Conservation (phyloP, 2,113 vertebrate genomes). For the Oryzias melastigma region DNA sequence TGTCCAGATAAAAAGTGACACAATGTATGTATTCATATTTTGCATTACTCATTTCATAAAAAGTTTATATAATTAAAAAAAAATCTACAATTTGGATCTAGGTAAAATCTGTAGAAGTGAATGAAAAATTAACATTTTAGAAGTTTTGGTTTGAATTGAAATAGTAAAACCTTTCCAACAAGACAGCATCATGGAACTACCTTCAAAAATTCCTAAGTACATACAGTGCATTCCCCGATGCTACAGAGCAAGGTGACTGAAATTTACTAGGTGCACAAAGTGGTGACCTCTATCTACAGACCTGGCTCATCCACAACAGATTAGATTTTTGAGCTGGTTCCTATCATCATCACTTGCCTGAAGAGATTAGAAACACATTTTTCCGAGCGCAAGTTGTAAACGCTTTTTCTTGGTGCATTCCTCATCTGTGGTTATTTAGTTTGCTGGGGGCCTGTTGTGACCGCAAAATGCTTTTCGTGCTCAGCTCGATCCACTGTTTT, state of each 20-base stretch:
- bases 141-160: not conserved
- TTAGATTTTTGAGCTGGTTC: slow-evolving; percentile 66
- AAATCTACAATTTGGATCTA: no score
- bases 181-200: not conserved
- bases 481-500: slow-evolving; percentile 62
- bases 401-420: slow-evolving; percentile 76
- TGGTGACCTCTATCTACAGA: slow-evolving; percentile 56
- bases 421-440: slow-evolving; percentile 81
- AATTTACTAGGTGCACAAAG: slow-evolving; percentile 49
- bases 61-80: no score
- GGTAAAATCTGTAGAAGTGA: no score
- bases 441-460: slow-evolving; percentile 78
- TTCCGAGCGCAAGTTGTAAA: slow-evolving; percentile 74
- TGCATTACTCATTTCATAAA: not conserved
- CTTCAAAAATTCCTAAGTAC: slow-evolving; percentile 6
- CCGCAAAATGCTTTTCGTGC: slow-evolving; percentile 76
- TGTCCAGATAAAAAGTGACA: no score
- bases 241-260: slow-evolving; percentile 28
- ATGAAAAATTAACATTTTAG: no score
- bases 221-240: slow-evolving; percentile 22
- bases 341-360: slow-evolving; percentile 74
- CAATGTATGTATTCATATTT: not conserved
- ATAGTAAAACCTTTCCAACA: not conserved
- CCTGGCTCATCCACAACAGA: slow-evolving; percentile 64
- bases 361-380: slow-evolving; percentile 79